A percentile compares a stretch with the other conserved stretches of the same genome.
Evolutionary conservation across 2,797 vertebrate genomes (phyloP).

Genomic region (Malacoctenus gilli): DNA sequence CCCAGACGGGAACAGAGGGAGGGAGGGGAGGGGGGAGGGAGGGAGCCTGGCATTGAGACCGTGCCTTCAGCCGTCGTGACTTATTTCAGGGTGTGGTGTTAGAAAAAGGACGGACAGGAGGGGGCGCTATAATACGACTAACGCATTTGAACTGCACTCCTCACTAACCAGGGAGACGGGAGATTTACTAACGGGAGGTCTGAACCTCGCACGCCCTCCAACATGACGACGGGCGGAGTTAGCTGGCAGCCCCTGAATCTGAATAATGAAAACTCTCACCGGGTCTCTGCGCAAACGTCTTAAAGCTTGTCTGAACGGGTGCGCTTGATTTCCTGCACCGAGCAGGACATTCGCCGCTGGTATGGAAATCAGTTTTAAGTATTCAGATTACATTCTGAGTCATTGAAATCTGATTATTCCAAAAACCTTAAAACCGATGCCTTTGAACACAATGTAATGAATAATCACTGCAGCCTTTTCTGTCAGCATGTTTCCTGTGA

Average conservation of each 20-base stretch:
- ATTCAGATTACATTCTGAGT: no score
- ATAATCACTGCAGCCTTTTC: no score
- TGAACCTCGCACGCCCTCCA: constrained; percentile 23
- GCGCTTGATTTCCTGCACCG: no score
- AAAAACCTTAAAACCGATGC: no score
- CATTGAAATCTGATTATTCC: no score
- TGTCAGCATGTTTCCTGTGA: no score
- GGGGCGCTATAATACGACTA: constrained; percentile 39
- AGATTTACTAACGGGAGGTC: constrained; percentile 16
- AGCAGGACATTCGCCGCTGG: no score
- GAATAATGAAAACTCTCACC: not conserved
- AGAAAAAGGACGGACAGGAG: constrained; percentile 6
- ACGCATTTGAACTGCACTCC: constrained; percentile 40
- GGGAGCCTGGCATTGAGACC: constrained; percentile 29
- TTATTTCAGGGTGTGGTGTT: constrained; percentile 38
- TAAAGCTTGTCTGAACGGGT: not conserved
- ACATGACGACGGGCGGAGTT: constrained; percentile 24
- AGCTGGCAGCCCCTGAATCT: not conserved
- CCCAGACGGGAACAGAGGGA: not conserved
- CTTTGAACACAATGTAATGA: no score
- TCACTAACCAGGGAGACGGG: constrained; percentile 28
- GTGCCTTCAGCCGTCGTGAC: constrained; percentile 60
- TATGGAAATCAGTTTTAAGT: no score
- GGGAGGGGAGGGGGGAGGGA: constrained; percentile 7
- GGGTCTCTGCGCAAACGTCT: not conserved